Evolutionary conservation across 2,797 vertebrate species (phyloP).

Genomic region (Dicrostonyx torquatus): DNA sequence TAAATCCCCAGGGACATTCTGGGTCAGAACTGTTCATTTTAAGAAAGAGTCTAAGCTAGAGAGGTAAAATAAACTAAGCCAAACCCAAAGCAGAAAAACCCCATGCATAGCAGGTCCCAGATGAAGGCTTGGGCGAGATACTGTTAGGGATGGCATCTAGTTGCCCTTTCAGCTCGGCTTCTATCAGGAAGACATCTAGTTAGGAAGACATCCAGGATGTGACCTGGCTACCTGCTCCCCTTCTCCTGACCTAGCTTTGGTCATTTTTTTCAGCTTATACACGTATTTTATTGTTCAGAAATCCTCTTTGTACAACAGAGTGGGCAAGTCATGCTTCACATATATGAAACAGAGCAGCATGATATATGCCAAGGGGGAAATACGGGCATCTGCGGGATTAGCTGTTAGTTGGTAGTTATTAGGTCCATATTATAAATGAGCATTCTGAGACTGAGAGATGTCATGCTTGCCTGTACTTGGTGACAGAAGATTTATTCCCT

Average conservation of each 20-base stretch:
- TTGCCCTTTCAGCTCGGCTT: not conserved
- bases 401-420: conserved; percentile 16
- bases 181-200: not conserved
- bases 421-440: not conserved
- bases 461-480: not conserved
- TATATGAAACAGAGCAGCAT: not conserved
- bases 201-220: not conserved
- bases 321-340: not conserved
- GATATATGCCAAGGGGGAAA: not conserved
- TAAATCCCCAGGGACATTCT: conserved; percentile 56
- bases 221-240: not conserved
- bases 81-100: not conserved
- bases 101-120: not conserved
- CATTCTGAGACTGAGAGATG: not conserved
- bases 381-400: not conserved
- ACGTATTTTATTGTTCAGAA: not conserved
- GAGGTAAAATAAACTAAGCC: conserved; percentile 28
- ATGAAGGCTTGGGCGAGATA: not conserved
- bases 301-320: not conserved
- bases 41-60: conserved; percentile 46
- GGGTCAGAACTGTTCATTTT: conserved; percentile 61
- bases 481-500: conserved; percentile 19
- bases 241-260: not conserved
- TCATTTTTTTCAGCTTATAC: not conserved
- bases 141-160: not conserved